These are phyloP conservation scores for Nyctereutes procyonoides DNA, from an alignment of 2,113 vertebrate species.

Conservation along the genomic window DNA sequence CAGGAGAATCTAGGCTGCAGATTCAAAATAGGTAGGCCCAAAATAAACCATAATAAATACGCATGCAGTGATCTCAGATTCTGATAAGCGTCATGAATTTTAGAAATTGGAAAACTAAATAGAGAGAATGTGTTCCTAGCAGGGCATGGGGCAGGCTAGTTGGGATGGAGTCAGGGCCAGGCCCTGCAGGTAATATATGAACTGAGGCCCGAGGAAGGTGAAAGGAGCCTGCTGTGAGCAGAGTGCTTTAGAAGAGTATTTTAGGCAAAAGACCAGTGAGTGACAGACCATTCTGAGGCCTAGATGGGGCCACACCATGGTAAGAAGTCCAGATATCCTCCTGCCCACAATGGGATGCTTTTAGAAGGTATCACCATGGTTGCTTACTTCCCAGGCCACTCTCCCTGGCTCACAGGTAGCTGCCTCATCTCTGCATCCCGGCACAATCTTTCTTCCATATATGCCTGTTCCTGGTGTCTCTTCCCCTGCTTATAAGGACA, in stretches of 20 bases:
- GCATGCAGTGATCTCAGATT: neutral
- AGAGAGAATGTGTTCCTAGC: neutral
- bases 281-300: neutral
- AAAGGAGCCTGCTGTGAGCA: neutral
- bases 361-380: neutral
- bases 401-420: neutral
- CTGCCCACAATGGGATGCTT: neutral
- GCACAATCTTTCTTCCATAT: neutral
- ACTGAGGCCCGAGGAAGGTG: neutral
- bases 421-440: neutral
- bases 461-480: fast-evolving
- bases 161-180: neutral
- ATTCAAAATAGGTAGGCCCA: neutral
- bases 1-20: neutral
- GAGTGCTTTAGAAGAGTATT: neutral
- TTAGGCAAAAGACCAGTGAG: neutral
- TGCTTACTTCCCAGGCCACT: too few relatives aligned
- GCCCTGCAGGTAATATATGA: neutral
- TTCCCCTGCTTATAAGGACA: neutral
- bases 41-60: neutral
- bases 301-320: fast-evolving
- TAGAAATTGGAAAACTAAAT: neutral
- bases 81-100: neutral
- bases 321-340: neutral
- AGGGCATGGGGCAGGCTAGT: fast-evolving